Evolutionary conservation across 2,888 invertebrate genomes (phyloP), one percentile per base, ranked within the genome.

Genomic region (Chironomus tentans): DNA sequence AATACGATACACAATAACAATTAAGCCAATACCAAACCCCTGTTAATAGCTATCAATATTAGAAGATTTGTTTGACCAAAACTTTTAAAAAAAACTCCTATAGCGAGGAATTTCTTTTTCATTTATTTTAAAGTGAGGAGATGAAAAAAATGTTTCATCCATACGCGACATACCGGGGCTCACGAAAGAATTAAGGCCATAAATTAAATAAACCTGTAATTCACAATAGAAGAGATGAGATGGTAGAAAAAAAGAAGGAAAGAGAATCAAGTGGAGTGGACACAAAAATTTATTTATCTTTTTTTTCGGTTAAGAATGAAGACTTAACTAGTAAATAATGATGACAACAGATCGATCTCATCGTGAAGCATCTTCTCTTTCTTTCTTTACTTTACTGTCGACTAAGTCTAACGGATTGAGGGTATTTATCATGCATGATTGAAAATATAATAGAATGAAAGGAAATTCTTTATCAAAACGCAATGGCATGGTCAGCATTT

Each of bases 171-270:
- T 56, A 56, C 38, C 65, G 22, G 65, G 21, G 65, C 65, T 65
- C 65, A 65, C 65, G 65, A 24, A 24, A 65, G 65, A 65, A 68
- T 74, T 74, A 74, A 68, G 74, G 74, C 68, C 68, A 68, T 74
- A 74, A 74, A 74, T 73, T 73, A 73, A 73, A 73, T 50, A 73
- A 73, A 65, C 73, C 73, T 73, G 73, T 74, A 74, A 68, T 74
- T 62, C 74, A 72, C 72, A 73, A 73, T 73, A 28, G 62, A 62
- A 61, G 50, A 50, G 13, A 18, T 56, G 56, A 56, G 56, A 56
- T 56, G 56, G 18, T n/a, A 65, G 65, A 24, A 21, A 65, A 18
- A 62, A 65, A 4, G n/a, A 15, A 56, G 3, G 4, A 56, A 56
- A 56, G 18, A 56, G 18, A 56, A 56, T 56, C 56, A 56, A 56